Evolutionary conservation across 2,888 invertebrate genomes (phyloP), one percentile per base, ranked within the genome.

Genomic region (Lissonota sp.): DNA sequence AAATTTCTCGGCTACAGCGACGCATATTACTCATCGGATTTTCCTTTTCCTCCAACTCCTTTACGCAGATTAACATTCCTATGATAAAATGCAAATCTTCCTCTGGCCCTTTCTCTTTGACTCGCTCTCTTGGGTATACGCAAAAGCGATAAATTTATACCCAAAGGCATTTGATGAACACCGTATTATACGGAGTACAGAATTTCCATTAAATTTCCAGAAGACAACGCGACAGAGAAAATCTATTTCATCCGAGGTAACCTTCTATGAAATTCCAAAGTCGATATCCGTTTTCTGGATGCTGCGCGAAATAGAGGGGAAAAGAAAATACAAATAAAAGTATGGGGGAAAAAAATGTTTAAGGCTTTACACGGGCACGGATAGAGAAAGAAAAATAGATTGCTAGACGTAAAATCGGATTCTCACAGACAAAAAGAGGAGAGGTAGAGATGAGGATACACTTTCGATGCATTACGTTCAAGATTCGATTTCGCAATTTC

Each of bases 401-500:
- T n/a, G 46, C n/a, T 60, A 10, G 39, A 60, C 51, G 57, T 62
- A 67, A 55, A 80, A 53, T 6, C 63, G 37, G 55, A 44, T 39
- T 10, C 37, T 49, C 37, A 55, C 55, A 55, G 26, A 51, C 12
- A 49, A n/a, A n/a, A n/a, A n/a, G n/a, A n/a, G n/a, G 49, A 51
- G 46, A 51, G 12, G n/a, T 42, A 49, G 42, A 51, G 49, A 8
- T n/a, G 42, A 70, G 74, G 63, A 60, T 58, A 80, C 72, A 70
- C 69, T 80, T 73, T 80, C 72, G 73, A 80, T 80, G 80, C 80
- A 73, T 80, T 77, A 69, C 73, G 64, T 58, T 69, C 72, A 72
- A 63, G 72, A 80, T n/a, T 39, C 72, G 76, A 77, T 80, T 77
- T 69, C 76, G 69, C 72, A 73, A 80, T 80, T 80, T 77, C 72